These are phyloP conservation scores for Cryptocheilus praepositus DNA, from an alignment of 2,888 invertebrate species.

Conservation along the genomic window DNA sequence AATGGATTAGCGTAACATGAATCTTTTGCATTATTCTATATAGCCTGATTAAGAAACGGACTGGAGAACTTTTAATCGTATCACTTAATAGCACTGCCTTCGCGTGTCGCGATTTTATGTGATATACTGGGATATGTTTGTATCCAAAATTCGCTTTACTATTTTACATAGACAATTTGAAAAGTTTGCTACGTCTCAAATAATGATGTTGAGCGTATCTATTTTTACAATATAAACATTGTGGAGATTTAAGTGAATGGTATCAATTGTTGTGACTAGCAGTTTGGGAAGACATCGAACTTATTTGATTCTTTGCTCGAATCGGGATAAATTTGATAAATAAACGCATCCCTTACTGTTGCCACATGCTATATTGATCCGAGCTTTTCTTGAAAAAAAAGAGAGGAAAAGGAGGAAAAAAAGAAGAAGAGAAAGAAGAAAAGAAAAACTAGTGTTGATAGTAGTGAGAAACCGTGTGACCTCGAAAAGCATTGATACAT, in stretches of 20 bases:
- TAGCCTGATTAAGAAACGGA: not conserved
- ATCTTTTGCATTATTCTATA: conserved; percentile 28
- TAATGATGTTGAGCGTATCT: not conserved
- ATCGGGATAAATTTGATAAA: too few relatives aligned
- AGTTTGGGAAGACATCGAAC: not conserved
- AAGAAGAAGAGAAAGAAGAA: too few relatives aligned
- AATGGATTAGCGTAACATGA: conserved; percentile 3
- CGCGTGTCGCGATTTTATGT: conserved; percentile 53
- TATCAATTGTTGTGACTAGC: not conserved
- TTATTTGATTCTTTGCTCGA: too few relatives aligned
- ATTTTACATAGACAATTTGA: conserved; percentile 9
- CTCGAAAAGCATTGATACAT: too few relatives aligned
- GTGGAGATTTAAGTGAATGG: not conserved
- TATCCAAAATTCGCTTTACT: conserved; percentile 3
- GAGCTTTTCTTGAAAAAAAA: too few relatives aligned
- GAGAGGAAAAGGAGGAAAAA: too few relatives aligned
- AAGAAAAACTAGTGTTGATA: too few relatives aligned
- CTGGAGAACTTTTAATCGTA: conserved; percentile 13
- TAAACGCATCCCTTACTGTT: too few relatives aligned
- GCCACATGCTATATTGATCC: too few relatives aligned
- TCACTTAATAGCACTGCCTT: conserved; percentile 56
- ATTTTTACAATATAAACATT: conserved; percentile 1
- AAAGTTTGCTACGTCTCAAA: conserved; percentile 1
- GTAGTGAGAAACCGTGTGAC: too few relatives aligned
- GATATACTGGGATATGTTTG: conserved; percentile 41